phyloP scores from a whole-genome alignment of 2,888 invertebrate genomes.

The Lycaena phlaeas region DNA sequence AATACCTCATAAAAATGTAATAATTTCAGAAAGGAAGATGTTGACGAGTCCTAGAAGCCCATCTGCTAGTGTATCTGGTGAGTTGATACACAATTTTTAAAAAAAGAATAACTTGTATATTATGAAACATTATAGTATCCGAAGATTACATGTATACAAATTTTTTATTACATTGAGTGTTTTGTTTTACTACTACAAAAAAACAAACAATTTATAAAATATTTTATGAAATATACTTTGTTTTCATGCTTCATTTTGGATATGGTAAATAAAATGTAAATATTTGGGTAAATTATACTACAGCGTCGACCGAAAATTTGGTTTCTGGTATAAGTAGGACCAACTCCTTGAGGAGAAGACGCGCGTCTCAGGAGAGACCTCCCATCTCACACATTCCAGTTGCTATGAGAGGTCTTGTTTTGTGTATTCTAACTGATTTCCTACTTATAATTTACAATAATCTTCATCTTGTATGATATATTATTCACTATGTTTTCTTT shows the following conservation, averaged over 20 bases:
- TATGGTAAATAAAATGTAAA: slow-evolving; percentile 18
- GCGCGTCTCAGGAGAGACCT: slow-evolving; percentile 60
- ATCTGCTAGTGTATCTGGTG: slow-evolving; percentile 65
- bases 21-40: slow-evolving; percentile 52
- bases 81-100: too few species aligned
- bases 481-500: too few species aligned
- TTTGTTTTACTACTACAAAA: too few species aligned
- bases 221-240: not conserved
- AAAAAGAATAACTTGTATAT: too few species aligned
- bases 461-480: too few species aligned
- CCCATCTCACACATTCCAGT: slow-evolving; percentile 62
- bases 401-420: slow-evolving; percentile 51
- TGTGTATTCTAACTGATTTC: not conserved
- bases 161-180: too few species aligned
- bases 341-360: slow-evolving; percentile 43
- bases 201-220: too few species aligned
- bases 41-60: slow-evolving; percentile 62
- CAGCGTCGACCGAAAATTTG: slow-evolving; percentile 59
- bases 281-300: not conserved
- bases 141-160: too few species aligned
- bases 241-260: slow-evolving; percentile 32
- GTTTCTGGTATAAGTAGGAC: slow-evolving; percentile 45
- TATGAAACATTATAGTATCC: too few species aligned
- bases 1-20: too few species aligned
- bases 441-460: too few species aligned